Conservation (phyloP, 2,113 vertebrate species). For the Cyphomyrus discorhynchus region DNA sequence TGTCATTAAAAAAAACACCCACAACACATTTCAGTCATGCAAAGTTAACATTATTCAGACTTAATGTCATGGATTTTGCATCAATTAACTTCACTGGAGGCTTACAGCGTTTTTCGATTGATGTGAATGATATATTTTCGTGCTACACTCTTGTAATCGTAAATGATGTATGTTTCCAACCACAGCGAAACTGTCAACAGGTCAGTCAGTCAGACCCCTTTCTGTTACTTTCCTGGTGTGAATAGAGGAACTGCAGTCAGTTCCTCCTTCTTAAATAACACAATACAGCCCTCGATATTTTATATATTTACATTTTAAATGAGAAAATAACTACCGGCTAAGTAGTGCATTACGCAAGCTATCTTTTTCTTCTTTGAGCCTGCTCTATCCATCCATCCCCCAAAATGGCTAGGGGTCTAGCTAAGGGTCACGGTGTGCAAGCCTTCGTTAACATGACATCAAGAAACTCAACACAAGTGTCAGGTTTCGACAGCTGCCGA, state of each 20-base stretch:
- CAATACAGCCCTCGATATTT: neutral
- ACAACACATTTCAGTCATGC: neutral
- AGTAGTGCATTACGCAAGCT: neutral
- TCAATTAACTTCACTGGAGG: neutral
- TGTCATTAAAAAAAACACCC: neutral
- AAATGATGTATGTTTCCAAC: neutral
- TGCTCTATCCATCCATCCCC: neutral
- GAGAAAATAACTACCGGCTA: neutral
- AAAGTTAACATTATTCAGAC: neutral
- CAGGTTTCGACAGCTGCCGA: neutral
- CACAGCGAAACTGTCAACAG: neutral
- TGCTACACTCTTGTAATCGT: neutral
- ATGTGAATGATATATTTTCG: neutral
- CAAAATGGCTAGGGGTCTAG: neutral
- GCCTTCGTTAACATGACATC: neutral
- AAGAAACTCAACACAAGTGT: neutral
- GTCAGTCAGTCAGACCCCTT: neutral
- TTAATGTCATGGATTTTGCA: neutral
- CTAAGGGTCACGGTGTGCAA: neutral
- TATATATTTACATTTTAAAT: neutral
- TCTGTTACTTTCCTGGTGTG: neutral
- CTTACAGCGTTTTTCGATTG: neutral
- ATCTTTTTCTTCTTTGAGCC: neutral
- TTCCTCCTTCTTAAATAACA: neutral
- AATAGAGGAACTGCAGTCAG: neutral